phyloP scores from a whole-genome alignment of 2,113 vertebrate species.

The Eclectus roratus region DNA sequence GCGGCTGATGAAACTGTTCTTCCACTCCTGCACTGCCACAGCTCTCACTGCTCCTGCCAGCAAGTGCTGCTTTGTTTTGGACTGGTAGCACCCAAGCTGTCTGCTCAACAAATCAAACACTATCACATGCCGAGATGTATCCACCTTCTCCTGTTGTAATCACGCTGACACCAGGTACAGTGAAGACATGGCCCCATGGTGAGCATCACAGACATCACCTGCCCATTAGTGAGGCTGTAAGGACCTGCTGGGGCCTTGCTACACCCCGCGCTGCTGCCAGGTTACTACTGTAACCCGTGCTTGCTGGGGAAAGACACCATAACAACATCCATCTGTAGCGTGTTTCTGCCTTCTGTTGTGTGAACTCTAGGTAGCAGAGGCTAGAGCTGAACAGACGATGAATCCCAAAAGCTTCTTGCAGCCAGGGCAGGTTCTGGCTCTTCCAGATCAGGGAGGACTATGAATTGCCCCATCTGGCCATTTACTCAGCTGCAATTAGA shows the following conservation, averaged over 20 bases:
- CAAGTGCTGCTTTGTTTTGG: neutral
- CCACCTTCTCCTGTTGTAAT: neutral
- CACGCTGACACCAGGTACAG: neutral
- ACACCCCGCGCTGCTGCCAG: neutral
- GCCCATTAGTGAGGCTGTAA: too few species aligned
- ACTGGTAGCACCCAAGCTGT: too few species aligned
- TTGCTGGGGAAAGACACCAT: neutral
- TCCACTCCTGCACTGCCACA: too few species aligned
- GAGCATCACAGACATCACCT: neutral
- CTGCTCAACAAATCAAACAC: neutral
- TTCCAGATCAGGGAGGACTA: neutral
- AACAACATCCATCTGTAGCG: neutral
- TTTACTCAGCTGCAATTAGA: neutral
- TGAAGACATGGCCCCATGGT: rapidly evolving
- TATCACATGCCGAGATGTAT: rapidly evolving
- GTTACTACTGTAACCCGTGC: neutral
- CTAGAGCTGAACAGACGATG: neutral
- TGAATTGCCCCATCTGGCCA: neutral
- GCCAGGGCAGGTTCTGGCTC: neutral
- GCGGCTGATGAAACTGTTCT: neutral
- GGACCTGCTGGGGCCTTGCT: neutral
- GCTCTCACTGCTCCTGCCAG: neutral
- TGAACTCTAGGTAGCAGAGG: neutral
- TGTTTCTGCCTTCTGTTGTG: neutral
- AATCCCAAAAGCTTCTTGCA: neutral